Evolutionary conservation across 2,797 vertebrate genomes (phyloP), one percentile per base, ranked within the genome.

Genomic region (Squalus acanthias): DNA sequence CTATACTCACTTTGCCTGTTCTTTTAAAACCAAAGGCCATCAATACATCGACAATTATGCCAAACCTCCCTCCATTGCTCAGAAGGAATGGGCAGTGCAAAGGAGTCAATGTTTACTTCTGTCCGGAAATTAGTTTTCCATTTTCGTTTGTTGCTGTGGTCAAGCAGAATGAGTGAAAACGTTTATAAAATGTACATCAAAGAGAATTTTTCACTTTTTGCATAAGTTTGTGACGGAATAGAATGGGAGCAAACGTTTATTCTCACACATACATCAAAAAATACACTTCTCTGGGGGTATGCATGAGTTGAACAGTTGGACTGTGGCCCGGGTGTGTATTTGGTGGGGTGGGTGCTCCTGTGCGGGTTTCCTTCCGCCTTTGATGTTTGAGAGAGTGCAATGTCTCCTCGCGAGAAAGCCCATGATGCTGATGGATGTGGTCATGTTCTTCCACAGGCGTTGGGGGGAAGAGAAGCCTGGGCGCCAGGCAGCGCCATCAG

Each of bases 351-450:
- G 63, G 15, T 67, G 63, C 63, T 46, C 17, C n/a, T 1, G 8
- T 50, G 39, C 17, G 20, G 7, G 82, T 85, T 50, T 50, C 91
- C 63, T 69, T 93, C 91, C 91, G 91, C 91, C 91, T 93, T 8
- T 69, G 91, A 39, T 67, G 65, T 46, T 24, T 74, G 94, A 5
- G 22, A 29, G 93, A 29, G 20, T 9, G 93, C 46, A 74, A 67
- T 39, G 94, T 95, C 69, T 95, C 94, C 94, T 95, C 94, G 94
- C 94, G 94, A 95, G 94, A 95, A 72, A 95, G 93, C 87, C 87
- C 87, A 89, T 60, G 53, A 53, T 89, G 87, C 93, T 95, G 93
- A 95, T 95, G 93, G 67, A 95, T 69, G 39, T 39, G 67, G 65
- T n/a, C 39, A 95, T 95, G n/a, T 50, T 72, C 20, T 72, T 95